phyloP scores from a whole-genome alignment of 1,140 invertebrate species.

The Hypothenemus hampei region DNA sequence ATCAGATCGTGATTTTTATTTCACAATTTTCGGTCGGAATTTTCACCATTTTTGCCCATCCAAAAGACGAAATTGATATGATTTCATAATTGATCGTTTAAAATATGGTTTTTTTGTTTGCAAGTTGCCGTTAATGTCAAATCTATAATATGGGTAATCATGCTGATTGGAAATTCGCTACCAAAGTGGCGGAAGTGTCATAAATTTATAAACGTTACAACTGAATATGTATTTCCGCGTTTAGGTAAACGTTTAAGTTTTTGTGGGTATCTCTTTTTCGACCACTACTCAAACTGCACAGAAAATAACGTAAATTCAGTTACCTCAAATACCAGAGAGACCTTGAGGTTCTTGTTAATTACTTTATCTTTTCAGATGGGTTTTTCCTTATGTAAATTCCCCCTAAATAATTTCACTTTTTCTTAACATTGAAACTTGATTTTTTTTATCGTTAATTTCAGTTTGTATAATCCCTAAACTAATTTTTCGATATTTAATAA shows the following conservation, averaged over 20 bases:
- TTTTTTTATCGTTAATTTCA: no score
- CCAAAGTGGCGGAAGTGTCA: slow-evolving; percentile 16
- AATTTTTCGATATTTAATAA: no score
- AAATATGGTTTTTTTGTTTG: slow-evolving; percentile 1
- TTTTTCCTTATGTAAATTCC: background rate
- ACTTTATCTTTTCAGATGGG: background rate
- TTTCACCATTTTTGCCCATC: slow-evolving; percentile 2
- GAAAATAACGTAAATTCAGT: no score
- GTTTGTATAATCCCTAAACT: no score
- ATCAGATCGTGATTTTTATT: slow-evolving; percentile 40
- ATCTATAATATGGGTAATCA: background rate
- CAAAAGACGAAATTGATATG: slow-evolving; percentile 30
- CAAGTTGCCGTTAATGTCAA: background rate
- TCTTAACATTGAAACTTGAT: no score
- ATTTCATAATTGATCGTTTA: slow-evolving; percentile 1
- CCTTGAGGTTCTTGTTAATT: slow-evolving; percentile 7
- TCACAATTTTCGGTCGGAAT: slow-evolving; percentile 21
- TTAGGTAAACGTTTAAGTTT: no score
- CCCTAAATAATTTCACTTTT: no score
- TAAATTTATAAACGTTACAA: slow-evolving; percentile 5
- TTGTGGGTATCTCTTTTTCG: no score
- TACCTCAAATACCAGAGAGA: slow-evolving; percentile 4
- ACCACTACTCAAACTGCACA: no score
- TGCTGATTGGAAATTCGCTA: slow-evolving; percentile 2
- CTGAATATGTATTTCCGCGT: no score